These are phyloP conservation scores for Antheraea assamensis DNA, from an alignment of 2,888 invertebrate species.

Conservation along the genomic window DNA sequence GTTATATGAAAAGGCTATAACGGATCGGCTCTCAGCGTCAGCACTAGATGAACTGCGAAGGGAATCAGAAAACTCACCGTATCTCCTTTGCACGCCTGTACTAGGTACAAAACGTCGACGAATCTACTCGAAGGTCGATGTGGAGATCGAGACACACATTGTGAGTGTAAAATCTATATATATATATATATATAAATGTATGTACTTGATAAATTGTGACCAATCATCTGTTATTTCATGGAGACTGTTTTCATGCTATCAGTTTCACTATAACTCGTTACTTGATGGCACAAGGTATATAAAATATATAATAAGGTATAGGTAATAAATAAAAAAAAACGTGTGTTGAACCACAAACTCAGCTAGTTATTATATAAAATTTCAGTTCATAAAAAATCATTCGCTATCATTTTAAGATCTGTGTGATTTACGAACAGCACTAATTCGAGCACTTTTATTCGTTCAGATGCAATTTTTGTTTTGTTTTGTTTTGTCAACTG, in stretches of 20 bases:
- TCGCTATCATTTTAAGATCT: not conserved
- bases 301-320: too few relatives aligned
- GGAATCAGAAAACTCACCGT: constrained; percentile 85
- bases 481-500: not conserved
- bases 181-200: too few relatives aligned
- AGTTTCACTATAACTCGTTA: too few relatives aligned
- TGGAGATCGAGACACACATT: constrained; percentile 94
- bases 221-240: too few relatives aligned
- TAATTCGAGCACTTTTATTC: not conserved
- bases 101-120: constrained; percentile 87
- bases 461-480: not conserved
- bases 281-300: too few relatives aligned
- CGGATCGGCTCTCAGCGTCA: constrained; percentile 85
- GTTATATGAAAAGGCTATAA: constrained; percentile 90
- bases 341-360: not conserved
- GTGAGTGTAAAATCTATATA: constrained; percentile 80
- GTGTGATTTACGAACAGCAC: not conserved
- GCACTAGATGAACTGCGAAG: constrained; percentile 84
- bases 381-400: not conserved
- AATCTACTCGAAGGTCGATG: constrained; percentile 86
- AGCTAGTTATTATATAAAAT: not conserved
- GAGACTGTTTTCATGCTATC: too few relatives aligned
- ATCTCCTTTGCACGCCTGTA: constrained; percentile 91
- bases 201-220: too few relatives aligned
- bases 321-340: too few relatives aligned